Evolutionary conservation across 2,888 invertebrate species (phyloP), one percentile per base, ranked within the genome.

Genomic region (Temnothorax ravouxi): DNA sequence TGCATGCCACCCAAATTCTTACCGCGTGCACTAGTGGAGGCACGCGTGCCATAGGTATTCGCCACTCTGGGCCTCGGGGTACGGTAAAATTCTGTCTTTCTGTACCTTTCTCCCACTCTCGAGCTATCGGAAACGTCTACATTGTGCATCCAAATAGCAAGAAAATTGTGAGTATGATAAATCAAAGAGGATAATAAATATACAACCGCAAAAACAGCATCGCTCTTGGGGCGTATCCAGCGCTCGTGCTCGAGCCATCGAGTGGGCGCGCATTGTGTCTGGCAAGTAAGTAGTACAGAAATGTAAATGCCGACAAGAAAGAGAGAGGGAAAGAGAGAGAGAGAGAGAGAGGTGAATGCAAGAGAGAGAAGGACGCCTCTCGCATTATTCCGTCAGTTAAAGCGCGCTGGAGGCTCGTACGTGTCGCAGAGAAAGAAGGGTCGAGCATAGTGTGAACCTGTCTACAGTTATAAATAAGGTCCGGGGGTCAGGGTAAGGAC

Each of bases 401-500:
- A 61, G 74, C 74, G 67, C 74, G 77, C 52, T 74, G 47, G 72
- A 61, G 62, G 47, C 79, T 61, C 66, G 72, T 81, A 67, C 72
- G 64, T 29, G 71, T 44, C 56, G 62, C 52, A 44, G 66, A 47
- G 61, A 18, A 62, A 52, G 71, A 54, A 62, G 61, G 64, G 66
- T 77, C 85, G 86, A 72, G 79, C 64, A 72, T 87, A 82, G 88
- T 85, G 90, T 91, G 92, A 93, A 93, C 92, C 93, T 93, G 93
- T 91, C 91, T 87, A 87, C 88, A 87, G 89, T 89, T 91, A 92
- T 93, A 93, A 93, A 93, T 93, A 93, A 92, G 90, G 88, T 85
- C 88, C 88, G 75, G 89, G 89, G 91, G 92, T 91, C 91, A 91
- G 90, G 86, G 88, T 81, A 88, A 91, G 90, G 91, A 89, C 87